These are phyloP conservation scores for Aramus guarauna DNA, from an alignment of 2,113 vertebrate species.

Conservation along the genomic window DNA sequence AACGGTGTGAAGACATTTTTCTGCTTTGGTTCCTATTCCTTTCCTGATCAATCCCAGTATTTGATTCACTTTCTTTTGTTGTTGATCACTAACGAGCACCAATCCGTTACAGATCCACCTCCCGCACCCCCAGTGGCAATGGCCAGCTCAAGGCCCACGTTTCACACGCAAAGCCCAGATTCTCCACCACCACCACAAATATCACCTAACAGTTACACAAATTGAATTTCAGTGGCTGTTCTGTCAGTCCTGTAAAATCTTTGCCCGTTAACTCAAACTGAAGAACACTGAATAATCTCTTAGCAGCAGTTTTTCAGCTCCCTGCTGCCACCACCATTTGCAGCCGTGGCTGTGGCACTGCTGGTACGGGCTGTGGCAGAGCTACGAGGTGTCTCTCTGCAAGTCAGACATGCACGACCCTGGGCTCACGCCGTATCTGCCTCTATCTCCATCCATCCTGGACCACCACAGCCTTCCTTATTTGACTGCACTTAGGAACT, in stretches of 20 bases:
- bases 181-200: not conserved
- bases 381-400: not conserved
- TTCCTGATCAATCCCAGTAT: not conserved
- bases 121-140: not conserved
- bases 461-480: not conserved
- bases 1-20: too few relatives aligned
- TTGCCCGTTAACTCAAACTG: not conserved
- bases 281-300: not conserved
- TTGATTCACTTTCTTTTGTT: not conserved
- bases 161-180: not conserved
- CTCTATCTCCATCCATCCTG: not conserved
- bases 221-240: accelerated
- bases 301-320: not conserved
- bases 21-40: not conserved
- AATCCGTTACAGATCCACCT: not conserved
- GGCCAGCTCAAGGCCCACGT: not conserved
- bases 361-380: not conserved
- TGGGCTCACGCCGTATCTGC: accelerated
- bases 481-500: not conserved
- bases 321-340: not conserved
- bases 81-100: not conserved
- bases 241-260: not conserved
- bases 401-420: not conserved
- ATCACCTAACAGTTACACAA: not conserved
- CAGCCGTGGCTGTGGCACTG: not conserved